Conservation (phyloP, 2,797 vertebrate genomes). For the Neosilurus mollespiculum region DNA sequence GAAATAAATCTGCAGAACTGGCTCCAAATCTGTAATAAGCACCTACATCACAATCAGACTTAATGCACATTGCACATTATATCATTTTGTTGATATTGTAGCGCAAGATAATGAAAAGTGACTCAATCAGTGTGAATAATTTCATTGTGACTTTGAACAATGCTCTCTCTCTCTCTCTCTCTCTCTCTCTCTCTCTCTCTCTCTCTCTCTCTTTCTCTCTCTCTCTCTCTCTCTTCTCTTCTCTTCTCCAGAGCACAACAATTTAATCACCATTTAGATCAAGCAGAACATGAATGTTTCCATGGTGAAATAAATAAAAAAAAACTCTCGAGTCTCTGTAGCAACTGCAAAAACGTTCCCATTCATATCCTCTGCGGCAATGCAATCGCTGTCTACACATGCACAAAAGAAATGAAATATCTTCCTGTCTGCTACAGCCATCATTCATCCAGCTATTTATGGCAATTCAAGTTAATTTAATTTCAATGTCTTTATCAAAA, state of each 20-base stretch:
- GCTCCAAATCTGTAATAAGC: conserved; percentile 3
- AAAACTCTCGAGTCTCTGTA: neutral
- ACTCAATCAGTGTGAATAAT: neutral
- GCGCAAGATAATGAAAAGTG: neutral
- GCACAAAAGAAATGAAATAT: conserved; percentile 44
- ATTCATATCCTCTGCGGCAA: conserved; percentile 29
- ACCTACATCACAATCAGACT: neutral
- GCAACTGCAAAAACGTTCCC: conserved; percentile 20
- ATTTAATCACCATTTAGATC: conserved; percentile 17
- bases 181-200: conserved; percentile 6
- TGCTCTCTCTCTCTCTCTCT: neutral
- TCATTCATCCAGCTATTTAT: conserved; percentile 36
- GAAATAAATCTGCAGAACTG: conserved; percentile 4
- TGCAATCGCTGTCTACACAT: conserved; percentile 33
- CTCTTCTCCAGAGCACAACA: conserved; percentile 1
- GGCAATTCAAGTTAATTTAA: conserved; percentile 36
- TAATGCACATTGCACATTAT: neutral
- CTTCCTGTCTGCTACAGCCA: conserved; percentile 33
- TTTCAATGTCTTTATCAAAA: conserved; percentile 1
- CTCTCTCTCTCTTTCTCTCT: neutral
- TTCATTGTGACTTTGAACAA: conserved; percentile 7
- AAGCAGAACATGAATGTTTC: conserved; percentile 30
- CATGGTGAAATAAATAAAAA: conserved; percentile 27
- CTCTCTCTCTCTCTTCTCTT: neutral
- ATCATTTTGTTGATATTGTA: neutral